phyloP scores from a whole-genome alignment of 2,888 invertebrate genomes.

The Minunthozetes semirufus region DNA sequence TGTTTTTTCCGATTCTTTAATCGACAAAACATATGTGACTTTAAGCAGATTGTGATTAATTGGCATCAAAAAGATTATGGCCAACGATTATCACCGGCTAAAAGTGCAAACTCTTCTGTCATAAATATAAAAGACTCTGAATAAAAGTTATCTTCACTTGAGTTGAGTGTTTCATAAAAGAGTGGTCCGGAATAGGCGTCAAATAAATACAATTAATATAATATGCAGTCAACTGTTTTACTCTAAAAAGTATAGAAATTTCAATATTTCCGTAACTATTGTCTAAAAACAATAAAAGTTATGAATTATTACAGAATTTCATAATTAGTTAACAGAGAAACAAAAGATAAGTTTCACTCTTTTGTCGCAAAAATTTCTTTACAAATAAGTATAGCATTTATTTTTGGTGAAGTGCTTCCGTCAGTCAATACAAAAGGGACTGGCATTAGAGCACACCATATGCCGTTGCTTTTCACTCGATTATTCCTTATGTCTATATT shows the following conservation, averaged over 20 bases:
- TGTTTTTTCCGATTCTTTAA: background rate
- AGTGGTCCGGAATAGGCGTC: background rate
- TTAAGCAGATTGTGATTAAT: background rate
- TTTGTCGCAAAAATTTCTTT: background rate
- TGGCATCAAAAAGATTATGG: background rate
- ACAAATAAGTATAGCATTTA: background rate
- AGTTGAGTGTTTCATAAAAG: background rate
- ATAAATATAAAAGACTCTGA: background rate
- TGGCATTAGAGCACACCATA: background rate
- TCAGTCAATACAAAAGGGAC: background rate
- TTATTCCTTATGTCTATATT: background rate
- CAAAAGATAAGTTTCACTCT: background rate
- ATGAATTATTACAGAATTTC: background rate
- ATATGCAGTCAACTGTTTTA: background rate
- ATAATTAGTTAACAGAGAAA: background rate
- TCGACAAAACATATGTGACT: conserved; percentile 5
- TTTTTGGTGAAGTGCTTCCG: background rate
- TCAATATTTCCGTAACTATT: background rate
- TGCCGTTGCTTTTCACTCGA: background rate
- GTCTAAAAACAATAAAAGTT: background rate
- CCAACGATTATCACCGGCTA: background rate
- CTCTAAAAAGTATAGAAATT: background rate
- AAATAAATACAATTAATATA: background rate
- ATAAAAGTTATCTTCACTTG: background rate
- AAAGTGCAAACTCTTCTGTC: background rate